Evolutionary conservation across 2,797 vertebrate genomes (phyloP).

Genomic region (Halcyon smyrnensis): DNA sequence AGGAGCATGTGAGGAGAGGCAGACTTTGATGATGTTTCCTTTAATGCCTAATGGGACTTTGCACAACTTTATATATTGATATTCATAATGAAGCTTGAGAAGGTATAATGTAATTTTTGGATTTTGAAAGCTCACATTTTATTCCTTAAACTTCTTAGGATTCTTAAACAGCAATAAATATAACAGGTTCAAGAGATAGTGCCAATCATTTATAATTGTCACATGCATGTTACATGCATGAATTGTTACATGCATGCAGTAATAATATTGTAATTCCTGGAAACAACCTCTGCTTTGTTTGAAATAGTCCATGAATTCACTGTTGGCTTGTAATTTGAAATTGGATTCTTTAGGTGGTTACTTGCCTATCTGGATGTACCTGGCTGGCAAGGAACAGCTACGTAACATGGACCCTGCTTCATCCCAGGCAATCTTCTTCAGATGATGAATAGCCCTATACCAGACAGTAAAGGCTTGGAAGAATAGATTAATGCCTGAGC

Average conservation of each 20-base stretch:
- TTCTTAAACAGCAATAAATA: neutral
- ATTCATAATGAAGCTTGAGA: neutral
- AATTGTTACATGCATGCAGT: neutral
- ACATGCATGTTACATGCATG: neutral
- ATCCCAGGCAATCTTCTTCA: neutral
- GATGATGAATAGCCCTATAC: neutral
- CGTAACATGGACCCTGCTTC: neutral
- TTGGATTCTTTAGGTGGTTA: neutral
- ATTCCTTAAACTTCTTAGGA: neutral
- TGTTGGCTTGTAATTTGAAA: neutral
- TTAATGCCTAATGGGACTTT: neutral
- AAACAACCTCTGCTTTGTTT: neutral
- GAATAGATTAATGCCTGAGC: neutral
- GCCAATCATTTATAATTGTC: neutral
- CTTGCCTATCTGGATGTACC: neutral
- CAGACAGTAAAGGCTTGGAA: neutral
- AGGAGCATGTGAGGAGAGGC: neutral
- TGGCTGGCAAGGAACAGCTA: neutral
- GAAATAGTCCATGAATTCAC: neutral
- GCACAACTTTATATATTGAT: neutral
- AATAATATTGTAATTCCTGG: neutral
- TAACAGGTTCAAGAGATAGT: neutral
- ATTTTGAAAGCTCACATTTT: neutral
- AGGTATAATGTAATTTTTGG: neutral
- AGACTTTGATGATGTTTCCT: neutral